These are phyloP conservation scores for Uropsilus gracilis DNA, from an alignment of 2,113 vertebrate species.

Conservation along the genomic window DNA sequence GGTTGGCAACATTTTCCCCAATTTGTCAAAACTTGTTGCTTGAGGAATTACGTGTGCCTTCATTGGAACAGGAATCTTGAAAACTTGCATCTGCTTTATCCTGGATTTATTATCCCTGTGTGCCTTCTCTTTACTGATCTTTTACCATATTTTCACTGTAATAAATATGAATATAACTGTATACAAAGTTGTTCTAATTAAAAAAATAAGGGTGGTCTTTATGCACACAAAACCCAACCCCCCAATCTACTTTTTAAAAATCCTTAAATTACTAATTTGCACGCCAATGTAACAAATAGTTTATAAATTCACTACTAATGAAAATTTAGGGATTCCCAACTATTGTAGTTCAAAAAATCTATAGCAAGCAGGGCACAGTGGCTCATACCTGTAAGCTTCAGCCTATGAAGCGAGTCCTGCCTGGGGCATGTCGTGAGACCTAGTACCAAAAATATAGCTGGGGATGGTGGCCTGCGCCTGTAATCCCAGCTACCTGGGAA, in stretches of 20 bases:
- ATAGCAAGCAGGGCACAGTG: too few species aligned
- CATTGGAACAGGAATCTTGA: neutral
- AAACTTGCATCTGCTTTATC: neutral
- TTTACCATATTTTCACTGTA: too few species aligned
- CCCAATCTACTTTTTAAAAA: neutral
- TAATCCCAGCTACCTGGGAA: too few species aligned
- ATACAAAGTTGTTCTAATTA: too few species aligned
- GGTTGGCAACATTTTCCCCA: neutral
- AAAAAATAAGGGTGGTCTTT: too few species aligned
- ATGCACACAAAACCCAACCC: neutral
- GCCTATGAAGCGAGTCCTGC: too few species aligned
- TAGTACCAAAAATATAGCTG: too few species aligned
- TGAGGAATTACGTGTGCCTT: neutral
- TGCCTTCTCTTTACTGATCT: neutral
- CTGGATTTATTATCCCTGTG: neutral
- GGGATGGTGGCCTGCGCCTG: too few species aligned
- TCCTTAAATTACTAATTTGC: neutral
- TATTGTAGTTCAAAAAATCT: neutral
- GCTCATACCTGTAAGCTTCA: too few species aligned
- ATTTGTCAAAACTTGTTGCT: neutral
- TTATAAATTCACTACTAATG: neutral
- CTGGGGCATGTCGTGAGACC: too few species aligned
- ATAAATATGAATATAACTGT: too few species aligned
- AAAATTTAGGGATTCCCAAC: neutral
- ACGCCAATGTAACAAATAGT: neutral